These are phyloP conservation scores for Cosmopolites sordidus DNA, from an alignment of 2,888 invertebrate genomes.

Conservation along the genomic window DNA sequence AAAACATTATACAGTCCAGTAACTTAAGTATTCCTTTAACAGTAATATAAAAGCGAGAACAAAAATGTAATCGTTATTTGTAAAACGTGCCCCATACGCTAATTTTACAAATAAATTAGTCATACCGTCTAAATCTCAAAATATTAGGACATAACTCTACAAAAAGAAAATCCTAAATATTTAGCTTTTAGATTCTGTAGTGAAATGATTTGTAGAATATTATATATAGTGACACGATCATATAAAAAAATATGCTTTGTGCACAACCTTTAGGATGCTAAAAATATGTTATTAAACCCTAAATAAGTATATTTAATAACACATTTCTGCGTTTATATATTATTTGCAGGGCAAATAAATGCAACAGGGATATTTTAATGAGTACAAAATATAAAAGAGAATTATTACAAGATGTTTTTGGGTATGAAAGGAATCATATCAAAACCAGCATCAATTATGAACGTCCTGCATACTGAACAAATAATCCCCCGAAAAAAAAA, in stretches of 20 bases:
- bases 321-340: neutral
- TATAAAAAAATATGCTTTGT: constrained; percentile 32
- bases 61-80: no score
- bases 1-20: neutral
- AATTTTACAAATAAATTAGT: no score
- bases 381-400: no score
- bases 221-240: constrained; percentile 6
- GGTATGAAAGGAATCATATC: no score
- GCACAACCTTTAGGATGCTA: constrained; percentile 28
- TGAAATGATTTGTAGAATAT: constrained; percentile 4
- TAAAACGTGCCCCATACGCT: no score
- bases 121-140: neutral
- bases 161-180: neutral
- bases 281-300: neutral
- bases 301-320: neutral
- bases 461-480: no score
- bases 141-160: neutral
- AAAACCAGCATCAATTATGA: no score
- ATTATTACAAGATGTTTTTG: no score
- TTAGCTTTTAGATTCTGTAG: neutral
- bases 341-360: constrained; percentile 1
- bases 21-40: neutral
- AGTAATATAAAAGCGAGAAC: neutral
- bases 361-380: neutral
- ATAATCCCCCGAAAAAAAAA: no score